Evolutionary conservation across 1,140 invertebrate species (phyloP).

Genomic region (Xylocopa sonorina): DNA sequence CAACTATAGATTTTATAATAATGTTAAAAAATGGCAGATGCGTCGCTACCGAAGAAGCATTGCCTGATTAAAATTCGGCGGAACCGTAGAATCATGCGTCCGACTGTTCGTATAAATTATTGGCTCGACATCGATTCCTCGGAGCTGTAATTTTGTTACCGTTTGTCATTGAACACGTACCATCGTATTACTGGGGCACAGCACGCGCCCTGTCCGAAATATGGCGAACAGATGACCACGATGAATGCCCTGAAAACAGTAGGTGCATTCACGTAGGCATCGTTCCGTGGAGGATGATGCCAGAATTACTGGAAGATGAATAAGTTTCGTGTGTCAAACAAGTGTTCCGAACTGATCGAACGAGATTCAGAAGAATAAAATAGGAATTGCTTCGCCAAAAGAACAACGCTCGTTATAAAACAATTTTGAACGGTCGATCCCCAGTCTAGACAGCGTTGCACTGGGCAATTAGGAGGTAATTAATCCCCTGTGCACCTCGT

Average conservation of each 20-base stretch:
- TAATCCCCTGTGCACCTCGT: conserved; percentile 64
- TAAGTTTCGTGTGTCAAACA: conserved; percentile 19
- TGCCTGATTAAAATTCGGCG: background rate
- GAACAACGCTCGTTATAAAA: background rate
- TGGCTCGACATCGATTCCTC: conserved; percentile 23
- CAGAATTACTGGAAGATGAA: conserved; percentile 39
- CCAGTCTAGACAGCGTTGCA: background rate
- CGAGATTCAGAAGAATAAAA: background rate
- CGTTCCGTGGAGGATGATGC: conserved; percentile 2
- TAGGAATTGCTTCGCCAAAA: background rate
- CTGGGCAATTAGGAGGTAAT: conserved; percentile 71
- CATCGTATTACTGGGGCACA: conserved; percentile 60
- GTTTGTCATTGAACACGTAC: conserved; percentile 47
- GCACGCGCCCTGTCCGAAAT: conserved; percentile 72
- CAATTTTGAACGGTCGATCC: conserved; percentile 3
- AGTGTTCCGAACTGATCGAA: background rate
- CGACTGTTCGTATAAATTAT: conserved; percentile 57
- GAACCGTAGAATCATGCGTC: conserved; percentile 24
- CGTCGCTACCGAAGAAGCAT: background rate
- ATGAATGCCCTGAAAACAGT: conserved; percentile 36
- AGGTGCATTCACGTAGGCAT: conserved; percentile 38
- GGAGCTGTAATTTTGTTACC: conserved; percentile 23
- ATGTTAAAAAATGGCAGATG: background rate
- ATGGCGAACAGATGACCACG: conserved; percentile 69
- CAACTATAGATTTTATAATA: too few species aligned